phyloP scores from a whole-genome alignment of 2,113 vertebrate genomes.

The Pholis gunnellus region DNA sequence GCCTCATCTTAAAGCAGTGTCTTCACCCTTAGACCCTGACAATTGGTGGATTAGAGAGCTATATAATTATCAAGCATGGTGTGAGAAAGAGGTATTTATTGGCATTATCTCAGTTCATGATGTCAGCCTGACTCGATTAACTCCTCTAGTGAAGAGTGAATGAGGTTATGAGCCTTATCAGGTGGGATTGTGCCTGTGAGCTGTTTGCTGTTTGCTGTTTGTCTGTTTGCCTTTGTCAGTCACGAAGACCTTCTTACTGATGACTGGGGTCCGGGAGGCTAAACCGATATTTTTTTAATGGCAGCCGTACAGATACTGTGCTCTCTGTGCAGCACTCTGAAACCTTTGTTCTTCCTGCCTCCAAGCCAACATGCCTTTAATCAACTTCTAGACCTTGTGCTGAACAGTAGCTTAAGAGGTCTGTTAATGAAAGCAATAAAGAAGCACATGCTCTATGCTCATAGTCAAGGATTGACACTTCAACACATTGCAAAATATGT shows the following conservation, averaged over 20 bases:
- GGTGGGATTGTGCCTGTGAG: constrained; percentile 70
- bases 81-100: constrained; percentile 77
- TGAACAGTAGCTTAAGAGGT: constrained; percentile 58
- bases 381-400: constrained; percentile 58
- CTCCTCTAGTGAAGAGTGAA: constrained; percentile 75
- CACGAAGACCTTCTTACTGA: constrained; percentile 73
- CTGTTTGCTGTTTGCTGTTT: constrained; percentile 74
- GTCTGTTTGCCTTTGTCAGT: constrained; percentile 76
- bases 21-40: constrained; percentile 59
- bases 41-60: constrained; percentile 72
- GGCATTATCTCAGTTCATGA: constrained; percentile 80
- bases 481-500: constrained; percentile 32
- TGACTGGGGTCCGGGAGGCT: constrained; percentile 67
- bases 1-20: constrained; percentile 59
- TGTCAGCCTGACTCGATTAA: constrained; percentile 79
- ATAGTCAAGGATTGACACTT: constrained; percentile 20
- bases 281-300: constrained; percentile 77
- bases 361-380: constrained; percentile 68
- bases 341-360: constrained; percentile 64
- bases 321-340: constrained; percentile 32
- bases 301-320: constrained; percentile 63
- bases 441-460: constrained; percentile 10
- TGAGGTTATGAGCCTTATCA: constrained; percentile 79
- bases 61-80: constrained; percentile 71
- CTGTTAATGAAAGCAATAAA: constrained; percentile 60